phyloP scores from a whole-genome alignment of 2,888 invertebrate species.

The Drosophila peninsularis region DNA sequence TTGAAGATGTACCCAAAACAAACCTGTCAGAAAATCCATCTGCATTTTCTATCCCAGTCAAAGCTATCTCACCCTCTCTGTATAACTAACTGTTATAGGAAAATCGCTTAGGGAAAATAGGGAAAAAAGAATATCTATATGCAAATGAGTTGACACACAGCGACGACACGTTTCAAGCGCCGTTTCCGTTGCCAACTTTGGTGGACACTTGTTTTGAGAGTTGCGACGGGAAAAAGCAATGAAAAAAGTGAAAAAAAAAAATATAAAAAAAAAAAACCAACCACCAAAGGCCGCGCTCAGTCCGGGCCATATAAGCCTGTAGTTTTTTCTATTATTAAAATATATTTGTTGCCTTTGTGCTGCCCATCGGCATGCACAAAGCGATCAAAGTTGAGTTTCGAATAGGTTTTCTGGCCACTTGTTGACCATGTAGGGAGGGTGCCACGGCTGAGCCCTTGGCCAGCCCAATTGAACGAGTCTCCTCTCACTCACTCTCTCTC shows the following conservation, averaged over 20 bases:
- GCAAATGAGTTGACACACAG: constrained; percentile 65
- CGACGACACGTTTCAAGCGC: constrained; percentile 68
- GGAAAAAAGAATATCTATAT: constrained; percentile 51
- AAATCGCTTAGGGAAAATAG: constrained; percentile 45
- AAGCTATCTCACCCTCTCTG: background rate
- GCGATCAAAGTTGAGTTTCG: constrained; percentile 44
- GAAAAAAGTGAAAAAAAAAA: background rate
- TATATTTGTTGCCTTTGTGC: constrained; percentile 19
- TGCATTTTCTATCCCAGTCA: constrained; percentile 27
- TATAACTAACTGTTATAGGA: constrained; percentile 23
- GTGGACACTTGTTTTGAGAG: constrained; percentile 66
- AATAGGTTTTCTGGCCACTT: constrained; percentile 39
- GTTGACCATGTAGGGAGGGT: constrained; percentile 53
- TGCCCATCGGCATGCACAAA: constrained; percentile 33
- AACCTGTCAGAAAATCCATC: constrained; percentile 67
- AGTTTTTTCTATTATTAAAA: constrained; percentile 25
- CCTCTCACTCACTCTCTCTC: background rate
- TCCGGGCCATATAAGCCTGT: constrained; percentile 61
- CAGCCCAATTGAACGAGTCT: constrained; percentile 39
- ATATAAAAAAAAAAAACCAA: constrained; percentile 2
- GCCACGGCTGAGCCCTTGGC: constrained; percentile 37
- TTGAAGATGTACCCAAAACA: constrained; percentile 48
- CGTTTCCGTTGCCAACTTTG: constrained; percentile 61
- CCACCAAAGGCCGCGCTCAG: constrained; percentile 33
- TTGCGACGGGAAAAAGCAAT: constrained; percentile 8